These are phyloP conservation scores for Pterocles gutturalis DNA, from an alignment of 2,113 vertebrate species.

Conservation along the genomic window DNA sequence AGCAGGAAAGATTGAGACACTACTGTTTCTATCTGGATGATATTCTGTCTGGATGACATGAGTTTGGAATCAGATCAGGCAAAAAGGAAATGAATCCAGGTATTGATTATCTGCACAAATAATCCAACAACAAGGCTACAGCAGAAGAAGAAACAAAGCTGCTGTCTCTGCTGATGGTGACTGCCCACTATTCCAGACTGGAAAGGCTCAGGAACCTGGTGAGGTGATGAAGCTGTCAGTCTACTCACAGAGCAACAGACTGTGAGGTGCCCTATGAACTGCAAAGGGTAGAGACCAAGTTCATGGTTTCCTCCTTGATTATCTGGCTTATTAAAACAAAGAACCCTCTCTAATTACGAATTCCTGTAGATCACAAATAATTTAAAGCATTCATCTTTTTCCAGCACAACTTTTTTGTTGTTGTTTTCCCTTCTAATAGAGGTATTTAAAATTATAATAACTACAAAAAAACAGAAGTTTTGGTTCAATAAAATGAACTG, in stretches of 20 bases:
- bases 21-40: neutral
- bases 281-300: neutral
- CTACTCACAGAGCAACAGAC: neutral
- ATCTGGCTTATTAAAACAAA: neutral
- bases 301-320: neutral
- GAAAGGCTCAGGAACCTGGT: neutral
- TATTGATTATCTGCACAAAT: neutral
- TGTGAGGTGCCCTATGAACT: neutral
- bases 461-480: neutral
- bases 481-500: neutral
- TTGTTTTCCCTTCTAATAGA: neutral
- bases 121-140: neutral
- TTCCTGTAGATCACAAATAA: neutral
- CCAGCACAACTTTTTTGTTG: neutral
- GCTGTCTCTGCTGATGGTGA: neutral
- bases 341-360: neutral
- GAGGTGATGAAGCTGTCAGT: neutral
- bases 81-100: neutral
- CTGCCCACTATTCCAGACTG: neutral
- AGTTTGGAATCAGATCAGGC: neutral
- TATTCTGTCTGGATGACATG: neutral
- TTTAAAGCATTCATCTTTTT: neutral
- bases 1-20: neutral
- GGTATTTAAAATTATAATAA: neutral
- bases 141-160: neutral